These are phyloP conservation scores for Rhopalosiphum padi DNA, from an alignment of 1,140 invertebrate species.

Conservation along the genomic window DNA sequence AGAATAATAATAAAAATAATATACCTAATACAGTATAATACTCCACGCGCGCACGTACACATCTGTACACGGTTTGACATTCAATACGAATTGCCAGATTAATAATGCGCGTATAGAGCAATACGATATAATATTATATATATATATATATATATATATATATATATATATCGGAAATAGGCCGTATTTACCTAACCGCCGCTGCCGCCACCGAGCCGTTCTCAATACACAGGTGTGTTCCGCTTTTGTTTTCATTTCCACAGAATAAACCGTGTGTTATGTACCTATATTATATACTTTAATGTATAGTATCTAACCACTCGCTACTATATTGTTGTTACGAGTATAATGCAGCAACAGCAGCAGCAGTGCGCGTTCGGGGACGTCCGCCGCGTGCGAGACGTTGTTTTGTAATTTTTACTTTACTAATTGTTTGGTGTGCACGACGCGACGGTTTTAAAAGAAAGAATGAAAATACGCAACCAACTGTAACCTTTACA, in stretches of 20 bases:
- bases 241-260: conserved; percentile 40
- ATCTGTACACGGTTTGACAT: background rate
- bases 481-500: background rate
- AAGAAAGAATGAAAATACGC: background rate
- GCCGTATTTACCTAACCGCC: background rate
- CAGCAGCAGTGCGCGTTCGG: background rate
- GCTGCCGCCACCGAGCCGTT: background rate
- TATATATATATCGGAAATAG: conserved; percentile 31
- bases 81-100: background rate
- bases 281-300: background rate
- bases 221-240: background rate
- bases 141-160: too few relatives aligned
- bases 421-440: background rate
- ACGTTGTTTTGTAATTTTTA: background rate
- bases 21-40: background rate
- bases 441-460: background rate
- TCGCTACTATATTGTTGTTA: background rate
- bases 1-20: background rate
- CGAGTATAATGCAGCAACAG: background rate
- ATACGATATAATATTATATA: background rate
- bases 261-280: background rate
- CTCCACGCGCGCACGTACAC: background rate
- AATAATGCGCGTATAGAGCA: background rate
- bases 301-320: too few relatives aligned
- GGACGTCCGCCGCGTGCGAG: background rate